phyloP scores from a whole-genome alignment of 2,113 vertebrate genomes.

The Bubo scandiacus region DNA sequence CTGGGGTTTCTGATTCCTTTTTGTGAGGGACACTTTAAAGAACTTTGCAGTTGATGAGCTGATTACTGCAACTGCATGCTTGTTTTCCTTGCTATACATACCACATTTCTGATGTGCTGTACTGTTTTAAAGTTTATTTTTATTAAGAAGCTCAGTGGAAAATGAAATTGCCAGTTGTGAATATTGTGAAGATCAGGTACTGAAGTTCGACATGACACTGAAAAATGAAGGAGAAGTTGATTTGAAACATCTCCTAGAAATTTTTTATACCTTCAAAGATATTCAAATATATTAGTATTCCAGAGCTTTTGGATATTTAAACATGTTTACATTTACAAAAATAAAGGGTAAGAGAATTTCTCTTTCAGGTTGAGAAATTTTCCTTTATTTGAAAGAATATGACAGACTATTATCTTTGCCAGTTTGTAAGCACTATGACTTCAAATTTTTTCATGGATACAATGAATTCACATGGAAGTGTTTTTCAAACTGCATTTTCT shows the following conservation, averaged over 20 bases:
- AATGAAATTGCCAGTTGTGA: neutral
- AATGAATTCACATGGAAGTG: neutral
- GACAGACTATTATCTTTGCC: neutral
- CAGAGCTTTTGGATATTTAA: neutral
- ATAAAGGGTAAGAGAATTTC: neutral
- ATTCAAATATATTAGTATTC: neutral
- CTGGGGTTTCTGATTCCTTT: neutral
- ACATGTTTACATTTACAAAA: neutral
- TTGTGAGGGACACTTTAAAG: neutral
- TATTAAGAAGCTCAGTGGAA: neutral
- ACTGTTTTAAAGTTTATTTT: neutral
- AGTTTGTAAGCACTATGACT: neutral
- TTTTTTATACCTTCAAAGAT: neutral
- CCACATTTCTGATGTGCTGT: neutral
- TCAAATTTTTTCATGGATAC: neutral
- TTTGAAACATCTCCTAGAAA: neutral
- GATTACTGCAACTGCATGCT: neutral
- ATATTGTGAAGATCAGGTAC: neutral
- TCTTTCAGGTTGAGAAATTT: neutral
- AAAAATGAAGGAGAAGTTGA: neutral
- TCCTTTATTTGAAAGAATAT: neutral
- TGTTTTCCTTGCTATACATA: neutral
- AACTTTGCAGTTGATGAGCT: neutral
- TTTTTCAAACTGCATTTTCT: neutral
- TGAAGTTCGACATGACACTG: neutral